Percentiles rank a stretch among this genome's conserved stretches.
phyloP scores from a whole-genome alignment of 2,888 invertebrate species.

The Seladonia tumulorum region DNA sequence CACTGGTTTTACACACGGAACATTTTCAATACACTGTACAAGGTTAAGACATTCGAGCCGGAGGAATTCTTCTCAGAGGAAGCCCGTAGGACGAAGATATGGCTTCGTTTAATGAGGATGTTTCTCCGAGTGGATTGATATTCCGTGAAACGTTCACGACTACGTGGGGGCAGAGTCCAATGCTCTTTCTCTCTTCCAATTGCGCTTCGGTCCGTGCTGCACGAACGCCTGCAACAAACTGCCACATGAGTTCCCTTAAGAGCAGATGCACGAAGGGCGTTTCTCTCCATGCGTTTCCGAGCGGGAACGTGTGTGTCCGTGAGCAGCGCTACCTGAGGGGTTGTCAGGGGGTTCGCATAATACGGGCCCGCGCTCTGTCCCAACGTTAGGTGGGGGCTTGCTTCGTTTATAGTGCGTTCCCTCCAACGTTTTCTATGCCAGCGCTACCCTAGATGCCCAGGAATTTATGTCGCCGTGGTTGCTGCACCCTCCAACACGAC shows the following conservation, averaged over 20 bases:
- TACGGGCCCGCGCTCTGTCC: slow-evolving; percentile 79
- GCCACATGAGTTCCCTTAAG: slow-evolving; percentile 73
- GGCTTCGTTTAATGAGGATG: background rate
- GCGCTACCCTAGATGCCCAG: slow-evolving; percentile 34
- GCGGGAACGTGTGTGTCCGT: background rate
- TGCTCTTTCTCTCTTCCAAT: slow-evolving; percentile 18
- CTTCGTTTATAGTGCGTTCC: slow-evolving; percentile 50
- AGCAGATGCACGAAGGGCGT: slow-evolving; percentile 80
- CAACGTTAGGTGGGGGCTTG: slow-evolving; percentile 63
- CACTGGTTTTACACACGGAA: background rate
- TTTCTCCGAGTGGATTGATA: slow-evolving; percentile 1
- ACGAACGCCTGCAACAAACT: slow-evolving; percentile 77
- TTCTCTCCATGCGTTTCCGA: slow-evolving; percentile 64
- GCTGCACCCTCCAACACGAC: slow-evolving; percentile 11
- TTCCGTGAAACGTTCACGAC: slow-evolving; percentile 6
- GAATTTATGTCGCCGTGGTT: slow-evolving; percentile 39
- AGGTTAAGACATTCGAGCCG: background rate
- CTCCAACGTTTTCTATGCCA: slow-evolving; percentile 43
- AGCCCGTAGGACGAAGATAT: background rate
- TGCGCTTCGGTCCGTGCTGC: slow-evolving; percentile 67
- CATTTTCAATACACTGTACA: background rate
- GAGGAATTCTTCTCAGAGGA: background rate
- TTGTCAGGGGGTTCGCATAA: slow-evolving; percentile 78
- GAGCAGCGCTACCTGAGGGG: slow-evolving; percentile 72
- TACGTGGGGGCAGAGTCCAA: slow-evolving; percentile 26